phyloP scores from a whole-genome alignment of 2,113 vertebrate genomes.

The Silurus glanis region DNA sequence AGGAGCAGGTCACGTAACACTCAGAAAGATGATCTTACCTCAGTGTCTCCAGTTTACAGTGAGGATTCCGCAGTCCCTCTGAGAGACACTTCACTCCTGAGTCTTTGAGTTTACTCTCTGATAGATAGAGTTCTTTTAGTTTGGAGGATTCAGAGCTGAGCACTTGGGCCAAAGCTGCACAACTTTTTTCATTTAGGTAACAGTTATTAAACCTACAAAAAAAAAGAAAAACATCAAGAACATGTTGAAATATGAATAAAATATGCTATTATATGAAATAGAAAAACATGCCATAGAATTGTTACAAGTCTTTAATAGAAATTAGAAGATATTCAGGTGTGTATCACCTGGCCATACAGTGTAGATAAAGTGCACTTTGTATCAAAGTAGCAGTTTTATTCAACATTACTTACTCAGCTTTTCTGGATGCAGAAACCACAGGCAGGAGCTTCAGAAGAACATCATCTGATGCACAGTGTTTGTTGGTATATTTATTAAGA shows the following conservation, averaged over 20 bases:
- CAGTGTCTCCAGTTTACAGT: no score
- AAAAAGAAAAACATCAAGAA: neutral
- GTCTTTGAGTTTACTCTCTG: neutral
- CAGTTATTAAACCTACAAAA: neutral
- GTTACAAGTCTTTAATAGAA: no score
- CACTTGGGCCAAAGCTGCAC: neutral
- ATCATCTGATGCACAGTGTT: neutral
- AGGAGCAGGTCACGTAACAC: neutral
- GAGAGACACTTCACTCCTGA: slow-evolving; percentile 11
- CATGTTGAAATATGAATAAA: neutral
- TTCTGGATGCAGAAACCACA: neutral
- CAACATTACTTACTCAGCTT: slow-evolving; percentile 7
- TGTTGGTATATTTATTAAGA: neutral
- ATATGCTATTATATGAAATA: neutral
- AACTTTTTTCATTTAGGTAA: neutral
- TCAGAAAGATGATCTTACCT: no score
- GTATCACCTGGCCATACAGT: no score
- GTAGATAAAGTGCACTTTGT: no score
- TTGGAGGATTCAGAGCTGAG: neutral
- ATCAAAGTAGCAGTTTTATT: neutral
- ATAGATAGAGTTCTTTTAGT: neutral
- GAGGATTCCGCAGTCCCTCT: neutral
- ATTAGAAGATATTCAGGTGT: no score
- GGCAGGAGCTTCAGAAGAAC: neutral
- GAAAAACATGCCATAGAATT: neutral